Evolutionary conservation across 2,113 vertebrate species (phyloP), one percentile per base, ranked within the genome.

Genomic region (Chaenogobius annularis): DNA sequence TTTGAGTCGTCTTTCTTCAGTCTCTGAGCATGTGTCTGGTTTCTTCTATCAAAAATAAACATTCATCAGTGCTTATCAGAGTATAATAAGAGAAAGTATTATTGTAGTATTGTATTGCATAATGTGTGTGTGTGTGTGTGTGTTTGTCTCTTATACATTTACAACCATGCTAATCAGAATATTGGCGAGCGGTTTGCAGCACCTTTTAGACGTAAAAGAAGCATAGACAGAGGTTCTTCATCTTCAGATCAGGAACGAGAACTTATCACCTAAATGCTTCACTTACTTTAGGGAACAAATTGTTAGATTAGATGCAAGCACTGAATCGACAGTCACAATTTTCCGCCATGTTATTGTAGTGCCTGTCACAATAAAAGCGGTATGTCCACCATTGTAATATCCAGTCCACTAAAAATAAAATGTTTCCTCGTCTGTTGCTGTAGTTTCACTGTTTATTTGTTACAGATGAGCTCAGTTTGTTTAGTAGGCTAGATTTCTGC

Each of bases 201-300:
- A 67, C 68, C 37, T 61, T 71, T 50, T 7, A 6, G n/a, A n/a
- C 79, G 47, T 70, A 1, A 26, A 26, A 58, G 26, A 61, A 50
- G 74, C 20, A 13, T 54, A 66, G n/a, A 17, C 47, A 47, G 50
- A 20, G 46, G 44, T 82, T 66, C 84, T 82, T 66, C 84, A 74
- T 50, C 15, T 50, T 50, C 17, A 56, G 54, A 69, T 63, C 69
- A 64, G 56, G 40, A 68, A 6, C 5, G 7, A 5, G 37, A 40
- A 40, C 3, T 13, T 59, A 58, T 75, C 4, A 47, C 17, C 55
- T 70, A 75, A 79, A 68, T 73, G 66, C 77, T 70, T 72, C 79
- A 62, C 72, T 84, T 75, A 75, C 79, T 83, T 77, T 70, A 48
- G 68, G 52, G 63, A 76, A 72, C 68, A 76, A 82, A 74, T 73